Evolutionary conservation across 2,113 vertebrate genomes (phyloP).

Genomic region (Sciurus niger): DNA sequence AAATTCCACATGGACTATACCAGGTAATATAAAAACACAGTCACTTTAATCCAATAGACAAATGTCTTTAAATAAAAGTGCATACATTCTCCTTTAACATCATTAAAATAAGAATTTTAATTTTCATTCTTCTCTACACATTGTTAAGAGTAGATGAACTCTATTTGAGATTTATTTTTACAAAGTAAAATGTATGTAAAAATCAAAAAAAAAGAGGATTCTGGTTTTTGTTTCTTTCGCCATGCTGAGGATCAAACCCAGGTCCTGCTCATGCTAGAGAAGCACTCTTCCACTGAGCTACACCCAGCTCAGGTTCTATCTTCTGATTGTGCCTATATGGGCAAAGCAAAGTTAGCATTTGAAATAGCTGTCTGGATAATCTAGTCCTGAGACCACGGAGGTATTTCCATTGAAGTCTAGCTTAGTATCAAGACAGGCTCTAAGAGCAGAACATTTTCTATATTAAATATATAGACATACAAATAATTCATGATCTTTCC

Average conservation of each 20-base stretch:
- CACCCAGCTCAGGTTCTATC: neutral
- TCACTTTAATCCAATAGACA: neutral
- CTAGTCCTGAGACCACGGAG: neutral
- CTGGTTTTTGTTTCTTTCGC: neutral
- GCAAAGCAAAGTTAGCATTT: neutral
- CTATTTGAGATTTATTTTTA: neutral
- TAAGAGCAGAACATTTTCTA: slow-evolving; percentile 23
- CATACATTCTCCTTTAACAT: neutral
- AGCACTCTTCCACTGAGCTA: neutral
- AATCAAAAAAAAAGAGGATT: neutral
- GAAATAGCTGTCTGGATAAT: neutral
- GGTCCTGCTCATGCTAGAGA: neutral
- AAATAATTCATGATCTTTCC: neutral
- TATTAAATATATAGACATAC: neutral
- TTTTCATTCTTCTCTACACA: neutral
- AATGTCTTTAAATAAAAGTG: slow-evolving; percentile 38
- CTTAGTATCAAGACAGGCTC: neutral
- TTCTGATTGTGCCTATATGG: neutral
- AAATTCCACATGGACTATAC: slow-evolving; percentile 19
- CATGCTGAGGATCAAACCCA: neutral
- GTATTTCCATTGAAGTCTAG: neutral
- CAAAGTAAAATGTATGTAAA: neutral
- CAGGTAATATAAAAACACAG: neutral
- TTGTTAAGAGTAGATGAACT: neutral
- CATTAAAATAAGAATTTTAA: slow-evolving; percentile 2